These are phyloP conservation scores for Caenorhabditis japonica DNA, from an alignment of 2,888 invertebrate genomes.

Conservation along the genomic window DNA sequence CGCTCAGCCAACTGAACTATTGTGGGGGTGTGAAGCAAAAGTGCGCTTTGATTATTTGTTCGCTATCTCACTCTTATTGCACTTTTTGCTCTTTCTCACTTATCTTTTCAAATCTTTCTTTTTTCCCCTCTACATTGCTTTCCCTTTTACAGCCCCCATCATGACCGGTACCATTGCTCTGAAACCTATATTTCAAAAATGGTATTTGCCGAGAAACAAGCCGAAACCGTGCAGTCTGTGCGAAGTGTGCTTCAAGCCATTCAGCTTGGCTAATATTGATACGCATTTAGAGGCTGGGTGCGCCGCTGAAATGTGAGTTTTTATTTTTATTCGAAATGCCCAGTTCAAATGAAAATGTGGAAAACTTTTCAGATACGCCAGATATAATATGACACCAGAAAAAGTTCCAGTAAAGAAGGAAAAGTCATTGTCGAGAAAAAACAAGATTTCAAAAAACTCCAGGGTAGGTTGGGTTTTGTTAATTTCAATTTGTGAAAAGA, in stretches of 20 bases:
- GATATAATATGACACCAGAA: constrained; percentile 14
- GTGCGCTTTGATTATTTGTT: background rate
- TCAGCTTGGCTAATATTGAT: constrained; percentile 37
- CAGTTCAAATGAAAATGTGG: background rate
- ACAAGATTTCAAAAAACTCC: background rate
- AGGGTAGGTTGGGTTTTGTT: too few relatives aligned
- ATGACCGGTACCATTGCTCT: constrained; percentile 9
- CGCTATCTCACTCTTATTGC: background rate
- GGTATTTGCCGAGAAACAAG: constrained; percentile 2
- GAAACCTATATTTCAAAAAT: background rate
- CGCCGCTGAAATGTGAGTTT: constrained; percentile 41
- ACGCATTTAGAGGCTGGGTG: constrained; percentile 45
- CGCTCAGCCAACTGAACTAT: too few relatives aligned
- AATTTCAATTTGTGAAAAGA: too few relatives aligned
- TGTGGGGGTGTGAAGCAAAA: background rate
- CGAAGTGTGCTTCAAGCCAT: constrained; percentile 41
- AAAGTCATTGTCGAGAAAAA: too few relatives aligned
- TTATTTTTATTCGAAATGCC: too few relatives aligned
- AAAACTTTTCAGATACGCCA: constrained; percentile 3
- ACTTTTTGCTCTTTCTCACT: background rate
- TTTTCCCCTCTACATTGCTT: background rate
- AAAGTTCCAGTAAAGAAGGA: background rate
- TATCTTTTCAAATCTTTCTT: background rate
- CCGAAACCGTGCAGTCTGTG: constrained; percentile 15
- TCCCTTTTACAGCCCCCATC: background rate